Conservation (phyloP, 2,797 vertebrate genomes). For the Micropoecilia bifurca region DNA sequence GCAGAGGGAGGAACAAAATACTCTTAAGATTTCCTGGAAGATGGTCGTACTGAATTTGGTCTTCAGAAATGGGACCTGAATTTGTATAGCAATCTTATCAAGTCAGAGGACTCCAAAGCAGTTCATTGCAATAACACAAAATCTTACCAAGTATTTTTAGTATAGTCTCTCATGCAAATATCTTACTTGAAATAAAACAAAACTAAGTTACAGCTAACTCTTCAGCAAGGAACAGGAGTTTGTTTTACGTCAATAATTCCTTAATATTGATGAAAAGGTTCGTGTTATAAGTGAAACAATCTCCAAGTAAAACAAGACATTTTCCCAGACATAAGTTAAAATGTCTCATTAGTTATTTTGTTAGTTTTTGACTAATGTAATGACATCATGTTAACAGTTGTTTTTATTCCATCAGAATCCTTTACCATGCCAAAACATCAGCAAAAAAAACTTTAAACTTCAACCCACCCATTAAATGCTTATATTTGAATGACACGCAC, state of each 20-base stretch:
- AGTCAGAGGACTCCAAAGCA: background rate
- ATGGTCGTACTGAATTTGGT: background rate
- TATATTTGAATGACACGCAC: background rate
- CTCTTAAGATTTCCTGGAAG: background rate
- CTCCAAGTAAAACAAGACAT: too few relatives aligned
- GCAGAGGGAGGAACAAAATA: background rate
- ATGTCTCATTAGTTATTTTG: background rate
- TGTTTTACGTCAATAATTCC: too few relatives aligned
- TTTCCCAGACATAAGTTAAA: too few relatives aligned
- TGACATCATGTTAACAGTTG: background rate
- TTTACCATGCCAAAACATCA: background rate
- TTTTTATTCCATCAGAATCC: background rate
- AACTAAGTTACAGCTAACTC: too few relatives aligned
- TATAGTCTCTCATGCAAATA: too few relatives aligned
- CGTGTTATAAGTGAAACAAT: too few relatives aligned
- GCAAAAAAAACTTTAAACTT: conserved; percentile 1
- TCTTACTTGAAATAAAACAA: too few relatives aligned
- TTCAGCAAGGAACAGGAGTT: too few relatives aligned
- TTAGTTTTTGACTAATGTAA: background rate
- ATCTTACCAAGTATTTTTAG: too few relatives aligned
- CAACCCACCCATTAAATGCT: background rate
- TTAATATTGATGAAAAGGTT: too few relatives aligned
- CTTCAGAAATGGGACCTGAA: background rate
- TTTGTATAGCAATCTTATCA: background rate
- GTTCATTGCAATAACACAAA: too few relatives aligned